These are phyloP conservation scores for Pinna nobilis DNA, from an alignment of 1,140 invertebrate species.

Conservation along the genomic window DNA sequence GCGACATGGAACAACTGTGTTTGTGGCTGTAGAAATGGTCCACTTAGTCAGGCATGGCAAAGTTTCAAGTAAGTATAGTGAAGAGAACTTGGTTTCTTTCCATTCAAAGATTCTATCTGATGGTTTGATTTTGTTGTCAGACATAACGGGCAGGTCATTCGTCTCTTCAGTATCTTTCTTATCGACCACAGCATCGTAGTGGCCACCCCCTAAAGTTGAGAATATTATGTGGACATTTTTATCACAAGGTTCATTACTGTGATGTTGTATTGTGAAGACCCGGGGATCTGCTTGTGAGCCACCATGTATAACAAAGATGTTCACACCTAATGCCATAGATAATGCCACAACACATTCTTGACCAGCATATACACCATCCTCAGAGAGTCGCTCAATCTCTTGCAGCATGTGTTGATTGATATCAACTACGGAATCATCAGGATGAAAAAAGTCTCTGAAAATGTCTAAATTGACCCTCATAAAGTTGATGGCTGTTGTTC, in stretches of 20 bases:
- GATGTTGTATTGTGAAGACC: background rate
- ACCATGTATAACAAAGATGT: background rate
- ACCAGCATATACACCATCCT: background rate
- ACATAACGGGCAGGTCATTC: background rate
- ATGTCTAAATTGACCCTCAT: background rate
- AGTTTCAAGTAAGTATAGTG: background rate
- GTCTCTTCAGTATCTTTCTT: background rate
- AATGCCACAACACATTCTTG: constrained; percentile 17
- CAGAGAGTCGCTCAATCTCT: background rate
- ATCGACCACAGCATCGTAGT: constrained; percentile 5
- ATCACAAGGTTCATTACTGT: background rate
- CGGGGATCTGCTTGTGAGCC: background rate
- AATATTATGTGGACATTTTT: background rate
- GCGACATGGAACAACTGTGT: too few species aligned
- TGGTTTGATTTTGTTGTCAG: background rate
- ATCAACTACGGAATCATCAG: background rate
- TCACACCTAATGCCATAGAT: background rate
- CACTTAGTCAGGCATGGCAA: background rate
- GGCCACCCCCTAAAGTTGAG: background rate
- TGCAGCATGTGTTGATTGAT: too few species aligned
- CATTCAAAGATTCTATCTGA: background rate
- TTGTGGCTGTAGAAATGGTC: background rate
- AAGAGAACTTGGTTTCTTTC: background rate
- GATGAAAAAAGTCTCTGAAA: constrained; percentile 8
- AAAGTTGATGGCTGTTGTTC: background rate